These are phyloP conservation scores for Ciconia nigra DNA, from an alignment of 2,797 vertebrate genomes.

Conservation along the genomic window DNA sequence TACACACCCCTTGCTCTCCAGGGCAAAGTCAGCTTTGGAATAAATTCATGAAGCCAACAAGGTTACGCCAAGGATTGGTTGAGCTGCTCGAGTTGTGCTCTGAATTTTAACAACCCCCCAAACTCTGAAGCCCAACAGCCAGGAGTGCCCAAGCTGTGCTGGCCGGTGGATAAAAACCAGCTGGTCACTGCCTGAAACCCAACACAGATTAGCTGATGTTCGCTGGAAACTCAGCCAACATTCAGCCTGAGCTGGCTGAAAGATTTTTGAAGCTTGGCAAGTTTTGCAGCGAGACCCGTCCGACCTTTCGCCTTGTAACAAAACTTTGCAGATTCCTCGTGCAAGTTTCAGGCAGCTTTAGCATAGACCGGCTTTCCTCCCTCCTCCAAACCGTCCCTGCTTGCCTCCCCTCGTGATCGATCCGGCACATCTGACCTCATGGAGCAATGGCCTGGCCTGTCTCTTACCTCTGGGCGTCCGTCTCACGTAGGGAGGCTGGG, in stretches of 20 bases:
- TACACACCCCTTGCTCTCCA: not conserved
- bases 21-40: slow-evolving; percentile 25
- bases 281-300: not conserved
- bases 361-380: not conserved
- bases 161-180: not conserved
- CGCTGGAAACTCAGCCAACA: not conserved
- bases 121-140: not conserved
- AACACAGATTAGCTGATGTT: not conserved
- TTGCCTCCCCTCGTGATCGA: not conserved
- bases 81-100: not conserved
- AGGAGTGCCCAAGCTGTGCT: not conserved
- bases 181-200: slow-evolving; percentile 23
- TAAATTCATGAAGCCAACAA: not conserved
- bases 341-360: not conserved
- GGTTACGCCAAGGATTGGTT: not conserved
- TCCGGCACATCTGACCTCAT: accelerated
- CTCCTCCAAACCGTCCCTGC: not conserved
- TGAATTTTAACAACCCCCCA: slow-evolving; percentile 19
- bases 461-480: slow-evolving; percentile 43
- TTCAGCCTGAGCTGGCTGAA: not conserved
- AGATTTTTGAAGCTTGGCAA: not conserved
- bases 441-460: not conserved
- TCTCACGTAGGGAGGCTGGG: not conserved
- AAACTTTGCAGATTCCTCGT: not conserved
- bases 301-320: not conserved